phyloP scores from a whole-genome alignment of 2,888 invertebrate genomes.

The Acanthopleura granulata region DNA sequence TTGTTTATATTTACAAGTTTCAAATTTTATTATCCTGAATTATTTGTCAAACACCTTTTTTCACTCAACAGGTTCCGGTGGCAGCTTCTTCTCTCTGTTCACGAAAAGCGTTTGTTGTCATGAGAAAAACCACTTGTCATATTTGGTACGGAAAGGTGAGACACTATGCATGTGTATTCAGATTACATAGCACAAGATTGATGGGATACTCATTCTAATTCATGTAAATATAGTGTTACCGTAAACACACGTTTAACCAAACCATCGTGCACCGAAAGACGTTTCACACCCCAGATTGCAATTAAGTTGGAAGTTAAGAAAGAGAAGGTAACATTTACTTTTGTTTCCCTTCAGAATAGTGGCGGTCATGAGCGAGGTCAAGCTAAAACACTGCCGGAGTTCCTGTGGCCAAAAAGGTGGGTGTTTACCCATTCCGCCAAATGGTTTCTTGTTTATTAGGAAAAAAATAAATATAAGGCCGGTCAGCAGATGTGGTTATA shows the following conservation, averaged over 20 bases:
- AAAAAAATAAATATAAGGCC: too few species aligned
- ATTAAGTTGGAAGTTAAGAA: too few species aligned
- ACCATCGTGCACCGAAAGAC: too few species aligned
- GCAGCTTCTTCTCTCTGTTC: neutral
- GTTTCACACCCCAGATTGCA: too few species aligned
- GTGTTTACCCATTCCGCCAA: neutral
- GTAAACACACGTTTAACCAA: too few species aligned
- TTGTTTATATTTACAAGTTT: too few species aligned
- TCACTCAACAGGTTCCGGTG: neutral
- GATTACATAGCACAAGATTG: too few species aligned
- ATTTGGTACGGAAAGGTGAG: constrained; percentile 59
- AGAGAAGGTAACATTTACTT: too few species aligned
- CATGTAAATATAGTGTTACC: too few species aligned
- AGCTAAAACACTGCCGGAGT: constrained; percentile 48
- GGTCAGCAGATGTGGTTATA: too few species aligned
- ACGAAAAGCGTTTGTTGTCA: constrained; percentile 40
- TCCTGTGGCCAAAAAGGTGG: constrained; percentile 49
- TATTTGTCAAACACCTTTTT: neutral
- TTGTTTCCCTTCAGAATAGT: constrained; percentile 36
- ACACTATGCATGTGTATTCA: neutral
- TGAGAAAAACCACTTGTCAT: constrained; percentile 32
- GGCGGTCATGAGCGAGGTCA: constrained; percentile 52
- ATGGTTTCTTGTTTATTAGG: neutral
- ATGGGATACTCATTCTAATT: too few species aligned
- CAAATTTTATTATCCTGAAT: too few species aligned